Percentiles rank a stretch among this genome's conserved stretches.
phyloP scores from a whole-genome alignment of 1,140 invertebrate species.

The Drosophila triauraria region DNA sequence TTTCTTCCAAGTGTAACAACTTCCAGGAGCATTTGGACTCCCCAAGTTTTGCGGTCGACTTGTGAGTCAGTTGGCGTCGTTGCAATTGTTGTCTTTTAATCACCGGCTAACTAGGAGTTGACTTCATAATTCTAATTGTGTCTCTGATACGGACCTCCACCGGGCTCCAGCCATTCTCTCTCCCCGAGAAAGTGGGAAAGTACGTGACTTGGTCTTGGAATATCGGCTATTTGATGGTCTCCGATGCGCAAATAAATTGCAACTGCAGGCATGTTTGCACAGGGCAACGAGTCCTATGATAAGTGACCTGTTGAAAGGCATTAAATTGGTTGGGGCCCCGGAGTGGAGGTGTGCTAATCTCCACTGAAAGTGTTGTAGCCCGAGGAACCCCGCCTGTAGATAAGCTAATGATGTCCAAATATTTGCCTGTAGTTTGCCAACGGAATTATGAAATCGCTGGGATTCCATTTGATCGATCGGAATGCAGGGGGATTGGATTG shows the following conservation, averaged over 20 bases:
- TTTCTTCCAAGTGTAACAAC: background rate
- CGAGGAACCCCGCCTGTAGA: constrained; percentile 10
- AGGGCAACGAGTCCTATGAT: constrained; percentile 42
- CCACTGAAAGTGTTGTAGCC: constrained; percentile 28
- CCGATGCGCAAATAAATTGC: constrained; percentile 67
- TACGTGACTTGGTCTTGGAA: constrained; percentile 47
- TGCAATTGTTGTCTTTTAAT: constrained; percentile 80
- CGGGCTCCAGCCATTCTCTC: background rate
- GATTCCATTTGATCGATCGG: constrained; percentile 34
- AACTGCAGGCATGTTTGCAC: constrained; percentile 69
- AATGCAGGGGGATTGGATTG: constrained; percentile 3
- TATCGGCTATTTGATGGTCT: constrained; percentile 47
- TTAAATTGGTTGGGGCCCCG: constrained; percentile 39
- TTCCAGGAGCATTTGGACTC: constrained; percentile 2
- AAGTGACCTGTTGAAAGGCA: constrained; percentile 69
- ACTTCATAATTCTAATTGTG: constrained; percentile 81
- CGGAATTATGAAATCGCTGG: constrained; percentile 42
- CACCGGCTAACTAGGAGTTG: constrained; percentile 72
- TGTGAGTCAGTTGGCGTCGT: constrained; percentile 62
- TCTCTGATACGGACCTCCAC: constrained; percentile 41
- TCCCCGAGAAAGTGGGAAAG: background rate
- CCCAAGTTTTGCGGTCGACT: constrained; percentile 57
- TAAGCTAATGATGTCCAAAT: constrained; percentile 60
- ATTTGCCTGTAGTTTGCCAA: constrained; percentile 49
- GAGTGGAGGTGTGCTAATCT: constrained; percentile 44